Conservation (phyloP, 2,797 vertebrate species). For the Oreochromis grahami region DNA sequence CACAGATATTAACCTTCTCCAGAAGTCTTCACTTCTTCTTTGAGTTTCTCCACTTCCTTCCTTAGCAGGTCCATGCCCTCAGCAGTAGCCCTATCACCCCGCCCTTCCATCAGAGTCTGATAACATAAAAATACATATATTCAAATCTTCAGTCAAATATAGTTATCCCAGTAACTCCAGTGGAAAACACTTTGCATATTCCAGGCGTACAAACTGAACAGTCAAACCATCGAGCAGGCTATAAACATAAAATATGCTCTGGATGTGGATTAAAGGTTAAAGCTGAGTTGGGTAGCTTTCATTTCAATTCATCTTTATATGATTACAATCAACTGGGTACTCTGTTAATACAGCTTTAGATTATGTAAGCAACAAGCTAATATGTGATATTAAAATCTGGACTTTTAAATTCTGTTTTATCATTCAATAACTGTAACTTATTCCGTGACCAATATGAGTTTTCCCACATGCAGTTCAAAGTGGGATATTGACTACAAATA, state of each 20-base stretch:
- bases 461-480: neutral
- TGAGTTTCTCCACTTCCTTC: slow-evolving; percentile 78
- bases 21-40: slow-evolving; percentile 78
- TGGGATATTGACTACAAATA: neutral
- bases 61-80: slow-evolving; percentile 76
- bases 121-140: neutral
- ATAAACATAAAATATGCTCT: neutral
- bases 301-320: neutral
- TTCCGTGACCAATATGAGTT: neutral
- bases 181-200: neutral
- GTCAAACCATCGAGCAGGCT: neutral
- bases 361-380: neutral
- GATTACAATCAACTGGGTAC: neutral
- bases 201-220: neutral
- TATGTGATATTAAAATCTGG: neutral
- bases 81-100: slow-evolving; percentile 44
- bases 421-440: neutral
- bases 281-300: neutral
- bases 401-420: neutral
- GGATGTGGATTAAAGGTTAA: neutral
- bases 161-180: neutral
- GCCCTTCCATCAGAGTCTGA: slow-evolving; percentile 65
- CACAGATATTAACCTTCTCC: slow-evolving; percentile 69
- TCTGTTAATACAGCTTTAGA: neutral
- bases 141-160: neutral